These are phyloP conservation scores for Camponotus fellah DNA, from an alignment of 2,888 invertebrate species.

Conservation along the genomic window DNA sequence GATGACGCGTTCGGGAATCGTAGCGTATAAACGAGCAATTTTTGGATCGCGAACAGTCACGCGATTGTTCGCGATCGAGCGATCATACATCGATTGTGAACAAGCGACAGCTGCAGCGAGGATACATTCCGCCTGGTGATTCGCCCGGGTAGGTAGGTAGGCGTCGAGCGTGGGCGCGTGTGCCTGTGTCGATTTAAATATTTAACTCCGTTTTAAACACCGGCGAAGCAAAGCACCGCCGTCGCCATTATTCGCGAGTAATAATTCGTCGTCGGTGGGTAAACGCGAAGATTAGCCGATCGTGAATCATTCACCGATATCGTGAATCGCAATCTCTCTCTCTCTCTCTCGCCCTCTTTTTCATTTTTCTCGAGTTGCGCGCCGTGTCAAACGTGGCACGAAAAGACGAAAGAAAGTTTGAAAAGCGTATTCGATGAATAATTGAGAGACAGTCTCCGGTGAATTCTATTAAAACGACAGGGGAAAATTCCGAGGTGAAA, in stretches of 20 bases:
- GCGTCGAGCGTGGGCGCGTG: slow-evolving; percentile 70
- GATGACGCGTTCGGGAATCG: not conserved
- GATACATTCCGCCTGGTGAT: slow-evolving; percentile 54
- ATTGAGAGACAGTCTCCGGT: slow-evolving; percentile 44
- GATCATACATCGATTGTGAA: slow-evolving; percentile 46
- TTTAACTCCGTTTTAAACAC: slow-evolving; percentile 69
- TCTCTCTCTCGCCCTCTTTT: not conserved
- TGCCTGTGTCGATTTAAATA: slow-evolving; percentile 70
- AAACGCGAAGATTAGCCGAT: slow-evolving; percentile 65
- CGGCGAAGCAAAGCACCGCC: slow-evolving; percentile 25
- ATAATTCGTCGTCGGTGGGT: slow-evolving; percentile 64
- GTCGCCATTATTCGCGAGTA: slow-evolving; percentile 65
- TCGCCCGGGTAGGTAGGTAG: slow-evolving; percentile 50
- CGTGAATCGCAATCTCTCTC: slow-evolving; percentile 2
- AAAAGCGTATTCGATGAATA: slow-evolving; percentile 36
- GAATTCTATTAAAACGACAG: slow-evolving; percentile 44
- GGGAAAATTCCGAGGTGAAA: slow-evolving; percentile 34
- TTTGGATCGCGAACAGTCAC: slow-evolving; percentile 41
- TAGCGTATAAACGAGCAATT: slow-evolving; percentile 35
- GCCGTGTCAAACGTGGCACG: not conserved
- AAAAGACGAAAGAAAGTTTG: slow-evolving; percentile 31
- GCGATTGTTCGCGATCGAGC: slow-evolving; percentile 66
- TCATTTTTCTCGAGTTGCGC: not conserved
- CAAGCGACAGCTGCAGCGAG: slow-evolving; percentile 50
- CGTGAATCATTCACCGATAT: slow-evolving; percentile 63